A percentile compares a stretch with the other conserved stretches of the same genome.
phyloP scores from a whole-genome alignment of 2,797 vertebrate genomes.

The Cygnus olor region DNA sequence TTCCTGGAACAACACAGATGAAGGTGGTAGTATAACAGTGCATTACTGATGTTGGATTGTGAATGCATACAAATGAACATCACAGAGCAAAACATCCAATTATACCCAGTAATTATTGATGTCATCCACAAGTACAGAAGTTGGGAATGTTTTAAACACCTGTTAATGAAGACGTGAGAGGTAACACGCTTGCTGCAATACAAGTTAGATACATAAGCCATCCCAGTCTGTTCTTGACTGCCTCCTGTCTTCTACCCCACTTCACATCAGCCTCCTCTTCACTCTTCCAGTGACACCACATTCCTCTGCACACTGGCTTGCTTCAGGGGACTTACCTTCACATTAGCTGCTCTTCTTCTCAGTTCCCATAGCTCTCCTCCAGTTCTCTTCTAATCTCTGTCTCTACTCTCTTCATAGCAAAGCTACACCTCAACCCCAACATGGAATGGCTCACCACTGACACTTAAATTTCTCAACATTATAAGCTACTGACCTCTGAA shows the following conservation, averaged over 20 bases:
- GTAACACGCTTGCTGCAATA: background rate
- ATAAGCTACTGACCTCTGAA: background rate
- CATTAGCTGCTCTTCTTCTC: background rate
- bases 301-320: background rate
- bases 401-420: background rate
- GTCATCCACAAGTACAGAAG: background rate
- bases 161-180: background rate
- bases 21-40: background rate
- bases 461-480: background rate
- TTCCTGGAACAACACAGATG: background rate
- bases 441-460: background rate
- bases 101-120: background rate
- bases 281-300: background rate
- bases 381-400: background rate
- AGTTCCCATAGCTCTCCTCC: background rate
- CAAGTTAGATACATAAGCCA: accelerated
- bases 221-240: background rate
- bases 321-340: background rate
- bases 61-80: background rate
- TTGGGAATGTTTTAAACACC: background rate
- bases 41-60: background rate
- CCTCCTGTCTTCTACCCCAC: background rate
- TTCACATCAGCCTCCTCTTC: background rate
- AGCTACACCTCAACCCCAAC: background rate
- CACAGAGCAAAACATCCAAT: background rate